phyloP scores from a whole-genome alignment of 2,888 invertebrate genomes.

The Enoplolaimus lenunculus region DNA sequence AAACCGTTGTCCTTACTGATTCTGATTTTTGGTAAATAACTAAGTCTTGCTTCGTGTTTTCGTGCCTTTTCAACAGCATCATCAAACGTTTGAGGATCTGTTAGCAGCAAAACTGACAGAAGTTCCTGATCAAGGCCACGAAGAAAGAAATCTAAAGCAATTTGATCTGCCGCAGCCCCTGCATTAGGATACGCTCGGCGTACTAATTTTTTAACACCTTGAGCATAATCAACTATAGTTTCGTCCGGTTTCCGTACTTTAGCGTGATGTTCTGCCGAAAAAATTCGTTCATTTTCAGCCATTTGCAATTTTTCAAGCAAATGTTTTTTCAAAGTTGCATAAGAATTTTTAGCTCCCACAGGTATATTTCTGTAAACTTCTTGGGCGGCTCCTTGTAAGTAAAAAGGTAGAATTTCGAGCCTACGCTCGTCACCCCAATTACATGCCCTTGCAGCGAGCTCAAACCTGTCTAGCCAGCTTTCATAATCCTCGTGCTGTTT shows the following conservation, averaged over 20 bases:
- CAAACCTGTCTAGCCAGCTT: too few species aligned
- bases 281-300: background rate
- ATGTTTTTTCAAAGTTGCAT: background rate
- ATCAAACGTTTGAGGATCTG: background rate
- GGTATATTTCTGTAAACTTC: background rate
- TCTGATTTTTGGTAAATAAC: background rate
- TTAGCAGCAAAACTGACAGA: background rate
- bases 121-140: background rate
- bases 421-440: background rate
- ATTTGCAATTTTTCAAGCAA: background rate
- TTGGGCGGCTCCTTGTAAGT: background rate
- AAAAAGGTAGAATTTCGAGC: background rate
- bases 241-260: background rate
- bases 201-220: background rate
- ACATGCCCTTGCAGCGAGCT: background rate
- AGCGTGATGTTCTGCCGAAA: background rate
- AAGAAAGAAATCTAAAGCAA: background rate
- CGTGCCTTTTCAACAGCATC: background rate
- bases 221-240: background rate
- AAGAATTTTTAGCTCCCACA: constrained; percentile 27
- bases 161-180: background rate
- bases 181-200: background rate
- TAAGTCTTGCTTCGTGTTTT: background rate
- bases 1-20: too few species aligned
- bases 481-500: too few species aligned